Evolutionary conservation across 2,113 vertebrate genomes (phyloP).

Genomic region (Microtus richardsoni): DNA sequence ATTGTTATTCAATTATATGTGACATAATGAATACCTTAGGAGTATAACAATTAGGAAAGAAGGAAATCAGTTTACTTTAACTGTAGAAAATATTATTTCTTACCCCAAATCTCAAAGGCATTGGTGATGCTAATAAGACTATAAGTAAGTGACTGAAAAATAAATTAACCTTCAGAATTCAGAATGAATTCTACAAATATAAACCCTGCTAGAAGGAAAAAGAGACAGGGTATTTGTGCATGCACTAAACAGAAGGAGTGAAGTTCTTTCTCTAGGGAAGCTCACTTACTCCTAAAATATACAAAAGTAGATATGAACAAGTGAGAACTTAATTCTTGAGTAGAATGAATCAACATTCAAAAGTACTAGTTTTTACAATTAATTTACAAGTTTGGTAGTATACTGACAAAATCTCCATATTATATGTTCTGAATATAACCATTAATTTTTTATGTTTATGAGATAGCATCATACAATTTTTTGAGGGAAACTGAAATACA

Average conservation of each 20-base stretch:
- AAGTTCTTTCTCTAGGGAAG: background rate
- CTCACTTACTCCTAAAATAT: background rate
- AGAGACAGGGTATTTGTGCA: background rate
- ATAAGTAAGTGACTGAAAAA: background rate
- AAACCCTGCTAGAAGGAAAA: background rate
- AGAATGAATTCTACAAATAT: background rate
- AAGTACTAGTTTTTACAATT: background rate
- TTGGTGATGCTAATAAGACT: background rate
- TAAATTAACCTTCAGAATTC: background rate
- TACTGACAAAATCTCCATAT: too few species aligned
- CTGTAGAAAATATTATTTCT: background rate
- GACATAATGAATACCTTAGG: background rate
- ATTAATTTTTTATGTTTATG: background rate
- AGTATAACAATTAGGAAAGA: background rate
- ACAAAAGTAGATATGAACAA: background rate
- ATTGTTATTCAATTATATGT: background rate
- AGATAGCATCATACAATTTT: background rate
- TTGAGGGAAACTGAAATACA: background rate
- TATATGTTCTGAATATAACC: background rate
- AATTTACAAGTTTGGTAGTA: background rate
- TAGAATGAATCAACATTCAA: background rate
- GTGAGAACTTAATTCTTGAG: background rate
- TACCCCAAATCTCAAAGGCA: background rate
- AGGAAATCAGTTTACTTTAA: background rate
- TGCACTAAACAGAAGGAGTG: background rate